A percentile compares a stretch with the other conserved stretches of the same genome.
Conservation (phyloP, 2,888 invertebrate genomes). For the Cheilosia vulpina region DNA sequence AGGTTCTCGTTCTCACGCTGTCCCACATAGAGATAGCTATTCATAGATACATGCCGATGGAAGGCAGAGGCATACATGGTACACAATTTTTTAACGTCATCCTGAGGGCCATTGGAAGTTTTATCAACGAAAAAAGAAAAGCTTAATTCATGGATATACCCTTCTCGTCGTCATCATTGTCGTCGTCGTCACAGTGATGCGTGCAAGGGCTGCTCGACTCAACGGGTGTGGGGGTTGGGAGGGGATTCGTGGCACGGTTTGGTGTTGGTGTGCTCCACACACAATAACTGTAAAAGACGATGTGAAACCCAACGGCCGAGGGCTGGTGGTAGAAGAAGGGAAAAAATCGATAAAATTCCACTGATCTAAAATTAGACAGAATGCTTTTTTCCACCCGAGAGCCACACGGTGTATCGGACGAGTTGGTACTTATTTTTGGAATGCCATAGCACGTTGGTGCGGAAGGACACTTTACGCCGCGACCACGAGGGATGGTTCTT, state of each 20-base stretch:
- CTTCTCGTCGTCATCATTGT: slow-evolving; percentile 20
- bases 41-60: slow-evolving; percentile 1
- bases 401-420: slow-evolving; percentile 43
- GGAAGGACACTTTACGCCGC: slow-evolving; percentile 41
- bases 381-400: slow-evolving; percentile 67
- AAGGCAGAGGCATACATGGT: slow-evolving; percentile 31
- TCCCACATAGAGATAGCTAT: slow-evolving; percentile 26
- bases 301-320: not conserved
- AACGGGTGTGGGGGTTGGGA: slow-evolving; percentile 22
- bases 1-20: slow-evolving; percentile 24
- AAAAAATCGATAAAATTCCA: slow-evolving; percentile 79
- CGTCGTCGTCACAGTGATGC: slow-evolving; percentile 63
- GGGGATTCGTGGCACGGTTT: not conserved
- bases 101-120: slow-evolving; percentile 70
- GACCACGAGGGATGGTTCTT: not conserved
- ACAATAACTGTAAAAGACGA: slow-evolving; percentile 48
- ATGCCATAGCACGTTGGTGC: slow-evolving; percentile 40
- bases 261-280: slow-evolving; percentile 51
- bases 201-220: slow-evolving; percentile 63
- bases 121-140: slow-evolving; percentile 75
- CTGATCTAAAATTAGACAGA: slow-evolving; percentile 82
- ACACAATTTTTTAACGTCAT: slow-evolving; percentile 57
- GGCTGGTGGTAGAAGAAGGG: slow-evolving; percentile 6
- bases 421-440: slow-evolving; percentile 68
- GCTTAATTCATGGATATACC: slow-evolving; percentile 44